phyloP scores from a whole-genome alignment of 2,113 vertebrate genomes.

The Cardinalis cardinalis region DNA sequence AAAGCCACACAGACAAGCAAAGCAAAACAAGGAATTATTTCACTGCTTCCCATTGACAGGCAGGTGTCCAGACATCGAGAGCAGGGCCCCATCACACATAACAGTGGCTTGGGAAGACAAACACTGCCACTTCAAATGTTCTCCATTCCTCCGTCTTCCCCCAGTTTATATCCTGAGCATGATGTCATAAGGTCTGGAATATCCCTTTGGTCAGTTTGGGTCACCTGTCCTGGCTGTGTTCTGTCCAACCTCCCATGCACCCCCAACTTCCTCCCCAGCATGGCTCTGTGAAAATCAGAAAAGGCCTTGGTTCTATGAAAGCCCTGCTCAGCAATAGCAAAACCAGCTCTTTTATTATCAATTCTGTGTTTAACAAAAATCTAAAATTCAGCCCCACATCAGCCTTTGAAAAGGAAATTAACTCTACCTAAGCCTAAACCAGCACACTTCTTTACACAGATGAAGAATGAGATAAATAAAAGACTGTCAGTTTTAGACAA shows the following conservation, averaged over 20 bases:
- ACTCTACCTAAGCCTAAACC: background rate
- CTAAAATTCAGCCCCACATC: background rate
- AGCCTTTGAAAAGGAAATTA: background rate
- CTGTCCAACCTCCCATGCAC: fast-evolving
- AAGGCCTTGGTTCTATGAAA: background rate
- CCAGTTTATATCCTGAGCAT: background rate
- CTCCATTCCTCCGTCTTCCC: background rate
- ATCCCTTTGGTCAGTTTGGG: background rate
- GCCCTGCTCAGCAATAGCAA: background rate
- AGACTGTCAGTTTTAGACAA: background rate
- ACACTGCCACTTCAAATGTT: background rate
- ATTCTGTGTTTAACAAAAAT: background rate
- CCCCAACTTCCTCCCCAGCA: fast-evolving
- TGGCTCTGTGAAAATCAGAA: background rate
- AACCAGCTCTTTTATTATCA: background rate
- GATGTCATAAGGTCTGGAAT: background rate
- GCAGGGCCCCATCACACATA: background rate
- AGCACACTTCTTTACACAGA: background rate
- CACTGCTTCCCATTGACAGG: background rate
- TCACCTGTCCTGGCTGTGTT: background rate
- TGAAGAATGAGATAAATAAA: background rate
- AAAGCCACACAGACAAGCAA: background rate
- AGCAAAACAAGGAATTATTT: background rate
- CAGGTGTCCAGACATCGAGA: too few species aligned
- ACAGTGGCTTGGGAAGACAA: background rate